These are phyloP conservation scores for Torymus tubicola DNA, from an alignment of 2,888 invertebrate species.

Conservation along the genomic window DNA sequence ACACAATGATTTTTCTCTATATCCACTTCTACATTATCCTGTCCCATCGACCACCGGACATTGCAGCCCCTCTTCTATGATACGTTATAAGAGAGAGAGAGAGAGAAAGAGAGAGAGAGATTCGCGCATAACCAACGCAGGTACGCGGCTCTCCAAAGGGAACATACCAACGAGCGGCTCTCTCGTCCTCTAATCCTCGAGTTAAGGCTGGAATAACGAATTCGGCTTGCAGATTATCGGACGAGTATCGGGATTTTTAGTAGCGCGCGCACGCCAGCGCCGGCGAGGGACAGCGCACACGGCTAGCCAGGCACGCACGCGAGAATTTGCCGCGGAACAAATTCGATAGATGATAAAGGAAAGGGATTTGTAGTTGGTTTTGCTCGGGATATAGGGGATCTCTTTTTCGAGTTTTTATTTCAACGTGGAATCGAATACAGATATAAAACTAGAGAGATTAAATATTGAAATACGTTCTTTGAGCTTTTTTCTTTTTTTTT, in stretches of 20 bases:
- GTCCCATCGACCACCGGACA: too few species aligned
- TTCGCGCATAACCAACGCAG: neutral
- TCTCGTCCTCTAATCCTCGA: constrained; percentile 43
- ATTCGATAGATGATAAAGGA: constrained; percentile 53
- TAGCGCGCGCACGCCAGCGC: constrained; percentile 6
- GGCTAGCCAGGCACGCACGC: neutral
- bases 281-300: neutral
- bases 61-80: too few species aligned
- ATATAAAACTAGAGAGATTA: constrained; percentile 32
- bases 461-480: constrained; percentile 31
- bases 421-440: constrained; percentile 30
- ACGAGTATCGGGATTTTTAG: constrained; percentile 46
- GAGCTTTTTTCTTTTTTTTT: neutral
- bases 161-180: too few species aligned
- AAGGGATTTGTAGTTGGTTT: constrained; percentile 48
- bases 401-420: constrained; percentile 40
- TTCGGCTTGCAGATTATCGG: constrained; percentile 54
- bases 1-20: too few species aligned
- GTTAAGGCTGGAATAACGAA: constrained; percentile 55
- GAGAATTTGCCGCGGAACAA: constrained; percentile 37
- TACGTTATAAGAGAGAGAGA: neutral
- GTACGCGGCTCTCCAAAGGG: constrained; percentile 18
- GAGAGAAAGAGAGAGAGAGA: neutral
- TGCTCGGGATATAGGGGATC: constrained; percentile 4
- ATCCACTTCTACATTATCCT: too few species aligned